These are phyloP conservation scores for Porites rus DNA, from an alignment of 92 coral and sea anemone genomes.

Conservation along the genomic window DNA sequence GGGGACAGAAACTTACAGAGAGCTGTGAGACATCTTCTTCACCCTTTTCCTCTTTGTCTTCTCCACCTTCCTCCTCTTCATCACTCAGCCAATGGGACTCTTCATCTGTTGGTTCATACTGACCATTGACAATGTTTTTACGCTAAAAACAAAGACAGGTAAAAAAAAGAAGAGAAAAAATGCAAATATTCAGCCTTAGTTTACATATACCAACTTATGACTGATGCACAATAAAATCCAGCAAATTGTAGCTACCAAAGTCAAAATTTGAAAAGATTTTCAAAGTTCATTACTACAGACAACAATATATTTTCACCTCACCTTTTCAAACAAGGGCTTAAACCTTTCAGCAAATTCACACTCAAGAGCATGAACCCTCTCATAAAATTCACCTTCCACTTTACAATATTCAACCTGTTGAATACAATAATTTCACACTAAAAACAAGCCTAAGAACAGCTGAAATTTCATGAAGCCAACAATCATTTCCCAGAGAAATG, in stretches of 20 bases:
- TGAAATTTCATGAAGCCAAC: too few relatives aligned
- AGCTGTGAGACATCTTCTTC: conserved; percentile 82
- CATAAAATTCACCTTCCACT: conserved; percentile 92
- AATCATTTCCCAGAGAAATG: too few relatives aligned
- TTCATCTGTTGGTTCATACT: conserved; percentile 92
- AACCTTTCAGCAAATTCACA: conserved; percentile 97
- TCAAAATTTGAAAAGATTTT: too few relatives aligned
- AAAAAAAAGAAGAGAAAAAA: not conserved
- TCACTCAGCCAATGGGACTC: conserved; percentile 96
- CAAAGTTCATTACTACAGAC: too few relatives aligned
- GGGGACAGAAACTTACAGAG: conserved; percentile 74
- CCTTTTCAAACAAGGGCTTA: conserved; percentile 95
- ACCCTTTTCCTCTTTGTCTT: conserved; percentile 67
- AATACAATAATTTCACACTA: not conserved
- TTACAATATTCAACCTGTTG: conserved; percentile 90
- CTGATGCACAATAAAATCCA: too few relatives aligned
- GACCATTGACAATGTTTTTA: conserved; percentile 76
- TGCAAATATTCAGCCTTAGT: not conserved
- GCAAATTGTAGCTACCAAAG: too few relatives aligned
- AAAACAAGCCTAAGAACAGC: not conserved
- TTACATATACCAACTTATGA: too few relatives aligned
- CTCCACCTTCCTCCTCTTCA: conserved; percentile 75
- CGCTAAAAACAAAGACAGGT: conserved; percentile 52
- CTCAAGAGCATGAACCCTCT: conserved; percentile 96
- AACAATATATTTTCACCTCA: conserved; percentile 7